Percentiles rank a stretch among this genome's conserved stretches.
These are phyloP conservation scores for Bhutanitis thaidina DNA, from an alignment of 2,888 invertebrate species.

Conservation along the genomic window DNA sequence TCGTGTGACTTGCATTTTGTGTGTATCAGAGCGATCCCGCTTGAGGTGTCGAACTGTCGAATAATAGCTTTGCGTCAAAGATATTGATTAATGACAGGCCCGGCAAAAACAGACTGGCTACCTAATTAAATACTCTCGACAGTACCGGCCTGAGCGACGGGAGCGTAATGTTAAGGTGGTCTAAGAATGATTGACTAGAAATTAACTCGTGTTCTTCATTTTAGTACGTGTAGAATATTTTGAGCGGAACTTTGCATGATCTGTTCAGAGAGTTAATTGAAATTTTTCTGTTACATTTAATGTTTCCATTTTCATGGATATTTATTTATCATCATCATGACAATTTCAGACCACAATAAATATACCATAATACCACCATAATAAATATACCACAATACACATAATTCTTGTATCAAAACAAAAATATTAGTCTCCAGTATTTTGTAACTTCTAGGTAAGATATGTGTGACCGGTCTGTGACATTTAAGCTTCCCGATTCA, in stretches of 20 bases:
- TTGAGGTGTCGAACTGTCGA: conserved; percentile 72
- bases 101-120: conserved; percentile 68
- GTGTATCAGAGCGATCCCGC: conserved; percentile 40
- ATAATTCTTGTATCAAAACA: no score
- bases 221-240: conserved; percentile 9
- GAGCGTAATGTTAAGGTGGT: conserved; percentile 37
- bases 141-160: conserved; percentile 35
- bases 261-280: no score
- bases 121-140: conserved; percentile 68
- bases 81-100: conserved; percentile 76
- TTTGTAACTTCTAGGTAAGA: no score
- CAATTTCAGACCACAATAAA: no score
- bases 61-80: conserved; percentile 56
- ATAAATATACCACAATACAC: no score
- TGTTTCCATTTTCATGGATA: no score
- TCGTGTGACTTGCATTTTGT: conserved; percentile 73
- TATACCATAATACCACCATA: no score
- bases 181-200: conserved; percentile 32
- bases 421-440: no score
- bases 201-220: conserved; percentile 24
- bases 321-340: no score
- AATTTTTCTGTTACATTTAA: no score
- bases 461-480: no score
- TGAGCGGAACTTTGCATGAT: background rate
- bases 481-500: no score